Evolutionary conservation across 2,888 invertebrate genomes (phyloP).

Genomic region (Rhamnusium bicolor): DNA sequence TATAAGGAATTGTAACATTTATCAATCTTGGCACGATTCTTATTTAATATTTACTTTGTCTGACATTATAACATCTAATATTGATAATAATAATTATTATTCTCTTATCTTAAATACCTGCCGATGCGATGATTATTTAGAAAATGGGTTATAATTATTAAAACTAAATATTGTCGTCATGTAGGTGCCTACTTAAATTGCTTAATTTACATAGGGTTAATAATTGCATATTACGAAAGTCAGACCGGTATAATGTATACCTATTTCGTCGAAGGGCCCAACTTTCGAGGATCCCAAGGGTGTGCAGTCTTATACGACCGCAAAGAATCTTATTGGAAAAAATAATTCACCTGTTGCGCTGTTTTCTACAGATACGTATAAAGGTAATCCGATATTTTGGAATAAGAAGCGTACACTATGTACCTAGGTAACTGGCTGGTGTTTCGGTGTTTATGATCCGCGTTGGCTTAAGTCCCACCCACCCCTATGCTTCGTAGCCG

Average conservation of each 20-base stretch:
- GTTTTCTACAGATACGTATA: conserved; percentile 1
- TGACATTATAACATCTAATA: not conserved
- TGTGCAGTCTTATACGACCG: conserved; percentile 1
- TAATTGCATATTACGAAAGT: conserved; percentile 3
- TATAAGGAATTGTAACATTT: not conserved
- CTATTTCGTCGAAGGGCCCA: conserved; percentile 21
- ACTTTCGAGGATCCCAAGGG: conserved; percentile 23
- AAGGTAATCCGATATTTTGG: conserved; percentile 40
- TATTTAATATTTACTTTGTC: not conserved
- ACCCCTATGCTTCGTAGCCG: conserved; percentile 51
- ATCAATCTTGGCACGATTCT: not conserved
- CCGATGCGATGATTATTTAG: not conserved
- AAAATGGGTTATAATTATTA: not conserved
- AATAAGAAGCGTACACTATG: conserved; percentile 11
- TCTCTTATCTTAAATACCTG: conserved; percentile 4
- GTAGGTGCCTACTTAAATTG: not conserved
- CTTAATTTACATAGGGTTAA: not conserved
- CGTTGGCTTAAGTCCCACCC: conserved; percentile 51
- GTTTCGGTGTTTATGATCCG: conserved; percentile 36
- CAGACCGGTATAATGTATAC: conserved; percentile 9
- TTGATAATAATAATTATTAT: not conserved
- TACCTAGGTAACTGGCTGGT: conserved; percentile 16
- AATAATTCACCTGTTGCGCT: conserved; percentile 36
- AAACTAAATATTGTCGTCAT: not conserved
- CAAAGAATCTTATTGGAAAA: conserved; percentile 35